Conservation (phyloP, 1,140 invertebrate genomes). For the Pinna nobilis region DNA sequence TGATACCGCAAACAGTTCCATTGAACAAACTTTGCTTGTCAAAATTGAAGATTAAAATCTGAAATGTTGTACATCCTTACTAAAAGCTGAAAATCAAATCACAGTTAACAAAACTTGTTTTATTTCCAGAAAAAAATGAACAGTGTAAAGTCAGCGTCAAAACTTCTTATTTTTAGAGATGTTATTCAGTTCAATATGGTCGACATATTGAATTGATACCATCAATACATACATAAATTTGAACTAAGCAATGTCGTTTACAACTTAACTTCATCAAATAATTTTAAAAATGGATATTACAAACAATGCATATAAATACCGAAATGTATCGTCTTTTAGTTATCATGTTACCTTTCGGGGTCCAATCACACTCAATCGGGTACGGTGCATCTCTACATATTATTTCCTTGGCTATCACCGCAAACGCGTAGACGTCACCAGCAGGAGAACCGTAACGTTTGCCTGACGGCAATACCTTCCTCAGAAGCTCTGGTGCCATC, state of each 20-base stretch:
- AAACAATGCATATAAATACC: background rate
- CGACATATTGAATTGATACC: no score
- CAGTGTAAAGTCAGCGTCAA: no score
- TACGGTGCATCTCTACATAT: conserved; percentile 60
- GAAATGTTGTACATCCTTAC: no score
- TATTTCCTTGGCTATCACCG: conserved; percentile 84
- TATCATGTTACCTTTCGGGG: conserved; percentile 48
- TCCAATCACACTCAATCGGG: conserved; percentile 47
- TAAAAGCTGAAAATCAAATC: no score
- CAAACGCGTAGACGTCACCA: conserved; percentile 96
- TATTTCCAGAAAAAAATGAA: no score
- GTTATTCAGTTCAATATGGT: no score
- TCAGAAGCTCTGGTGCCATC: conserved; percentile 95
- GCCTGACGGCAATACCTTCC: conserved; percentile 74
- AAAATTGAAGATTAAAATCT: no score
- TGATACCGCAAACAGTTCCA: no score
- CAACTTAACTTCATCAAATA: background rate
- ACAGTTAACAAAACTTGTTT: no score
- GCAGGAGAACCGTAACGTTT: conserved; percentile 83
- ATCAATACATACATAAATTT: background rate
- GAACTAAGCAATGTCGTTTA: background rate
- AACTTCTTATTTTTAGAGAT: no score
- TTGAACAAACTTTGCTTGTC: no score
- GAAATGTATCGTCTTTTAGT: background rate
- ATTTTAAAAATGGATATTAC: background rate